phyloP scores from a whole-genome alignment of 2,113 vertebrate species.

The Ramphastos sulfuratus region DNA sequence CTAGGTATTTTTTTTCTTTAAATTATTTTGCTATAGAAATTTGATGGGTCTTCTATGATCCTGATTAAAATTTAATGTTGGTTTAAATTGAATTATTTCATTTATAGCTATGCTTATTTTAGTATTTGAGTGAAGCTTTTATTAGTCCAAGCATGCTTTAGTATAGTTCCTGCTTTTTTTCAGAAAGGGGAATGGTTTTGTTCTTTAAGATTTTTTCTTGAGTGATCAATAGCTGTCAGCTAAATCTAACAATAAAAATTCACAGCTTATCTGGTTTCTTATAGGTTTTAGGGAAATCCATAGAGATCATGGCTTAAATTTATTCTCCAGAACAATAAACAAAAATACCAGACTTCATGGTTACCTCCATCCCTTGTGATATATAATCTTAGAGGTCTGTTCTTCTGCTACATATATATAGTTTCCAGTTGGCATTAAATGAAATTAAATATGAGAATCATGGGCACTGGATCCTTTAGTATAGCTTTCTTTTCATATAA shows the following conservation, averaged over 20 bases:
- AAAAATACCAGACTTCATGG: neutral
- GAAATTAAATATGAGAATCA: neutral
- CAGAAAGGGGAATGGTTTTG: neutral
- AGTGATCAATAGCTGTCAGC: neutral
- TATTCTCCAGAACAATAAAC: neutral
- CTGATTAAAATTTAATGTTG: neutral
- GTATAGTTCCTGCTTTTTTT: neutral
- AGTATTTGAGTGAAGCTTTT: neutral
- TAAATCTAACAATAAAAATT: neutral
- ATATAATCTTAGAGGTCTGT: neutral
- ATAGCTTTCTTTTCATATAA: neutral
- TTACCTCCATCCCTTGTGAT: neutral
- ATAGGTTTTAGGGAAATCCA: neutral
- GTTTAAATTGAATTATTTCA: neutral
- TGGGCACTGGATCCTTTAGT: neutral
- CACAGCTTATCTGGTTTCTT: neutral
- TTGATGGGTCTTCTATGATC: neutral
- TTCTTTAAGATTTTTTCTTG: neutral
- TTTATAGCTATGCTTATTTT: neutral
- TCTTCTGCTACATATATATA: neutral
- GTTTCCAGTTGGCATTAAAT: neutral
- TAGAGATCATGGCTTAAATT: neutral
- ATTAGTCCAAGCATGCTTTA: neutral
- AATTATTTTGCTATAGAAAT: neutral
- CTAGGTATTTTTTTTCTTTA: neutral